Base-by-base conservation (phyloP, 1,140 invertebrate species). In the Diploscapter pachys region DNA sequence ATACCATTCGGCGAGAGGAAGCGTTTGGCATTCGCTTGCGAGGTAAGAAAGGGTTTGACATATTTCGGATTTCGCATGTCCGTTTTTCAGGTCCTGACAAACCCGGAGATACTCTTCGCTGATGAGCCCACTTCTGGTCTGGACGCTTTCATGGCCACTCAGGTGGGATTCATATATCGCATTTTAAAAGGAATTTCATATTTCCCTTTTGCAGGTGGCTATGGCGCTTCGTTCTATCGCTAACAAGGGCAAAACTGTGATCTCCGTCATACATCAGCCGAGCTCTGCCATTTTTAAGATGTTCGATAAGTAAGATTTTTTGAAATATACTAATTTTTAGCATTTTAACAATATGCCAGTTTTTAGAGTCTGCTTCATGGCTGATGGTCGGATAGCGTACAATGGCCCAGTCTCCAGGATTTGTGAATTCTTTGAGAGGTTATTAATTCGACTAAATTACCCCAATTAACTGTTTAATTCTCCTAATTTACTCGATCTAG, bases 251-350 rank as follows among this genome's bases (percentile, higher is more conserved):
- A 92, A 92, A 88, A 90, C 92, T 57, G 90, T 93, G 5, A 89
- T 93, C 48, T 91, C 91, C 78, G 91, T 92, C 0, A 91, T 94
- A 50, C 93, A 94, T 86, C 93, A 94, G 82, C 92, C 92, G 0
- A 91, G 92, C 4, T 93, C 92, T 4, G 91, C 92, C 73, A 89
- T 93, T 4, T 92, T 93, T 79, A 90, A 91, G 80, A 86, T 92
- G 63, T 72, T 71, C 13, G 55, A 71, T 31, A 76, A 71, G 90
- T 93, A 2, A 89, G 31, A 31, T 31, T 31, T 31, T 31, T 31
- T 31, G 31, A 31, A 31, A 31, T 31, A 31, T 31, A 31, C 31
- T 31, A 31, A 31, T 31, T 31, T 31, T 31, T 31, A 31, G 31
- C 31, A 31, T 31, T 31, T 31, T 31, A 31, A 96, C 92, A 86